These are phyloP conservation scores for Paramacrobiotus metropolitanus DNA, from an alignment of 1,140 invertebrate genomes.

Conservation along the genomic window DNA sequence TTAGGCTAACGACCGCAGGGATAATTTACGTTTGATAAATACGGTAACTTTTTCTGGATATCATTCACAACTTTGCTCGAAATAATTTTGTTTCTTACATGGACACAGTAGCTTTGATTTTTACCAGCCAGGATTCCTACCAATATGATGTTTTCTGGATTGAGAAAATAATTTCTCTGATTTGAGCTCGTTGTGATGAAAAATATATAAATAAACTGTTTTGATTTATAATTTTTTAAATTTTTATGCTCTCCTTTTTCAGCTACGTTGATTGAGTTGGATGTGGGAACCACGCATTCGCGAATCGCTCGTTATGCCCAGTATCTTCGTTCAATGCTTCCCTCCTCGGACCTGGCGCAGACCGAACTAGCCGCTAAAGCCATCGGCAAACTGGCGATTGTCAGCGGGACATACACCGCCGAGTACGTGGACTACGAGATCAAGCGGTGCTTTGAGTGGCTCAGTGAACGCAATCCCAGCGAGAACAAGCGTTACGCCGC, in stretches of 20 bases:
- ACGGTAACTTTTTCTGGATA: too few relatives aligned
- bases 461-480: slow-evolving; percentile 63
- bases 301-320: slow-evolving; percentile 74
- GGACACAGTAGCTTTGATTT: too few relatives aligned
- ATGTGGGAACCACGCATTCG: slow-evolving; percentile 70
- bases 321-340: slow-evolving; percentile 63
- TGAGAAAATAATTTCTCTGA: too few relatives aligned
- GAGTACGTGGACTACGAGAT: slow-evolving; percentile 92
- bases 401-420: slow-evolving; percentile 71
- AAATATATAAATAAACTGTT: too few relatives aligned
- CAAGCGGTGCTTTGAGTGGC: slow-evolving; percentile 76
- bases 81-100: too few relatives aligned
- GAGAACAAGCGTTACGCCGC: slow-evolving; percentile 72
- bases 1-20: too few relatives aligned
- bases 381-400: slow-evolving; percentile 63
- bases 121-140: too few relatives aligned
- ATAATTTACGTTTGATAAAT: too few relatives aligned
- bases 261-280: slow-evolving; percentile 72
- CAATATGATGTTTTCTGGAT: too few relatives aligned
- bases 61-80: too few relatives aligned
- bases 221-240: too few relatives aligned
- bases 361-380: slow-evolving; percentile 91
- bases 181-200: too few relatives aligned
- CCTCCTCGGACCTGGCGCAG: slow-evolving; percentile 64
- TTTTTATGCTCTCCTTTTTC: slow-evolving; percentile 17